Base-by-base conservation (phyloP, 2,113 vertebrate species). In the Accipiter cooperii region DNA sequence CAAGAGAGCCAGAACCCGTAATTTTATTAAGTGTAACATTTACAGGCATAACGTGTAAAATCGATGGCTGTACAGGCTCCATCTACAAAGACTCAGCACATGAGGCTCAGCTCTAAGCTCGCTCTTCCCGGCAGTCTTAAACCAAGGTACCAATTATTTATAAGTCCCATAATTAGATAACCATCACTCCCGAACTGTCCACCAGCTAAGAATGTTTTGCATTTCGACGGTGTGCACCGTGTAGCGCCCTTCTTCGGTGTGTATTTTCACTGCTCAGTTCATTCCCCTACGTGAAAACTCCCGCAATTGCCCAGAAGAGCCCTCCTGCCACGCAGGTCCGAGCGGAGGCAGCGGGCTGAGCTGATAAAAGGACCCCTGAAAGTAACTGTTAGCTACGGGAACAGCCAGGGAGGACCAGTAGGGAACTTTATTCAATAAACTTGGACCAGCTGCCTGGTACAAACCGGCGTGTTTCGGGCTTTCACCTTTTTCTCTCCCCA, bases 11-110 rank as follows among this genome's bases (percentile, higher is more conserved):
- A 68, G 69, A 93, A 83, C 6, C 49, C 10, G 1, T 83, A 51
- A 88, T 93, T 97, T 91, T 89, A 93, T 71, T 80, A 94, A 93
- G 70, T 68, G 65, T 79, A 94, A 60, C 69, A 57, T 92, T 94
- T 87, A 87, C 87, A 94, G 96, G 90, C 65, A 40, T 47, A 80
- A 51, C 54, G 33, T 58, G 12, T 77, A 70, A 95, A 96, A 93
- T 94, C 93, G 73, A 92, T 97, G 90, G 20, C 73, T 47, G 15
- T 38, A 31, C 47, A 90, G 89, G 33, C 68, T 78, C 76, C 51
- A 38, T 73, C 74, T 38, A 38, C 86, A 66, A 55, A 90, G 88
- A 34, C 54, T 60, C 78, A 64, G 81, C 78, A 75, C 46, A 84
- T 3, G 9, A 76, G 31, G 15, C 81, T 91, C 55, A 61, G 64